Base-by-base conservation (phyloP, 1,140 invertebrate species). In the Drosophila athabasca region DNA sequence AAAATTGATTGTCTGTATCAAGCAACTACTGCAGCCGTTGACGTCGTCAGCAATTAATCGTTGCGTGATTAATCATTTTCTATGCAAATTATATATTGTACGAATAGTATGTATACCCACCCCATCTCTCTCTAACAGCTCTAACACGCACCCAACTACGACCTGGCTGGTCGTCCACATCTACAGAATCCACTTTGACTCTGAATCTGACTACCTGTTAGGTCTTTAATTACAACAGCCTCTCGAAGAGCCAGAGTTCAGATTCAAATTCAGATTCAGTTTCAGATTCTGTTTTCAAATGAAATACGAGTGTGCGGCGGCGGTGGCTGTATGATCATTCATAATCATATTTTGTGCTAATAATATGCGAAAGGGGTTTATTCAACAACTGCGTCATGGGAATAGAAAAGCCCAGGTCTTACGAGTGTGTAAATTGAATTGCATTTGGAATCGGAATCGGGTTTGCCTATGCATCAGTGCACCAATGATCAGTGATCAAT, bases 51-150 rank as follows among this genome's bases (percentile, higher is more conserved):
- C 70, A 67, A 45, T 67, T 76, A 76, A 51, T 49, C 50, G 71
- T 26, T 46, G 62, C 29, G 72, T 61, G 71, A 76, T 76, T 76
- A 75, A 76, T 76, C 62, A 76, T 76, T 55, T 75, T 61, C 57
- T 75, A 76, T 76, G 72, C 71, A 75, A 76, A 76, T 75, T 75
- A 75, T 75, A 73, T 44, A 17, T 15, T 13, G n/a, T 39, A n/a
- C 24, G 29, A 35, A n/a, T 24, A 13, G 8, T 8, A 17, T n/a
- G n/a, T n/a, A n/a, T n/a, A n/a, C n/a, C n/a, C 9, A 15, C 51
- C 51, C 13, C 53, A n/a, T 53, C 48, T 39, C 24, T 5, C 17
- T 19, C 17, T 19, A 19, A 19, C 19, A 22, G 22, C 17, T 24
- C 29, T 6, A 35, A 35, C 70, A 72, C 70, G 68, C 68, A 17